phyloP scores from a whole-genome alignment of 1,140 invertebrate genomes.

The Lasioglossum baleicum region DNA sequence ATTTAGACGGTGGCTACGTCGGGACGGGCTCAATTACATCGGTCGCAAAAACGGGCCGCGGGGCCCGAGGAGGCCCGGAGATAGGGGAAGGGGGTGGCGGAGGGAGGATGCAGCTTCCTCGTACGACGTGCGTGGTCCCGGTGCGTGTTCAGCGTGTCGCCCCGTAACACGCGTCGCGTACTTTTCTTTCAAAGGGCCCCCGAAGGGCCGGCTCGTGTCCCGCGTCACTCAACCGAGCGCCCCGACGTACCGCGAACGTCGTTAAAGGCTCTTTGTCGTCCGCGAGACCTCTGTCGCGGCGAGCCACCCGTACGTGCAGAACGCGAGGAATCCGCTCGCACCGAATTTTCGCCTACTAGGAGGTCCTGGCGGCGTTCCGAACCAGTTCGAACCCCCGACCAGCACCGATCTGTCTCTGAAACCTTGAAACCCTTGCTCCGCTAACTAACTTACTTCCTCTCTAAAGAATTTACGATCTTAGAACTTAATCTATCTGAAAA shows the following conservation, averaged over 20 bases:
- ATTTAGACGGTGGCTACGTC: conserved; percentile 68
- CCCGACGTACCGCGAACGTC: conserved; percentile 3
- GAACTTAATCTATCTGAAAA: no score
- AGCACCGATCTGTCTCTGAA: no score
- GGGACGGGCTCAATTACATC: conserved; percentile 76
- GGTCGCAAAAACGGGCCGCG: conserved; percentile 64
- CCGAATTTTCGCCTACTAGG: not conserved
- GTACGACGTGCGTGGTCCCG: conserved; percentile 78
- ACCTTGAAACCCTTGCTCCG: no score
- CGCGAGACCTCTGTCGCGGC: not conserved
- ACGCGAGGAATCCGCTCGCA: conserved; percentile 16
- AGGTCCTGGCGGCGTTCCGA: not conserved
- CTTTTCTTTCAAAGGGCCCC: conserved; percentile 12
- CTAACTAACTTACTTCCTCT: no score
- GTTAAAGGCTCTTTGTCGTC: conserved; percentile 54
- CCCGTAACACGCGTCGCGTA: conserved; percentile 22
- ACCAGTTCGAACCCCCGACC: no score
- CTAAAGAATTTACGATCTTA: no score
- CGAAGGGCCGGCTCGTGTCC: conserved; percentile 54
- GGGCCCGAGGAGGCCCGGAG: no score
- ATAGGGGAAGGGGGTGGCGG: not conserved
- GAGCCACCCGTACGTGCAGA: conserved; percentile 20
- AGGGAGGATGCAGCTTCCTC: conserved; percentile 65
- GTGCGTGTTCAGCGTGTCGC: conserved; percentile 37
- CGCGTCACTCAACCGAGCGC: conserved; percentile 53